Evolutionary conservation across 2,888 invertebrate species (phyloP), one percentile per base, ranked within the genome.

Genomic region (Phasia obesa): DNA sequence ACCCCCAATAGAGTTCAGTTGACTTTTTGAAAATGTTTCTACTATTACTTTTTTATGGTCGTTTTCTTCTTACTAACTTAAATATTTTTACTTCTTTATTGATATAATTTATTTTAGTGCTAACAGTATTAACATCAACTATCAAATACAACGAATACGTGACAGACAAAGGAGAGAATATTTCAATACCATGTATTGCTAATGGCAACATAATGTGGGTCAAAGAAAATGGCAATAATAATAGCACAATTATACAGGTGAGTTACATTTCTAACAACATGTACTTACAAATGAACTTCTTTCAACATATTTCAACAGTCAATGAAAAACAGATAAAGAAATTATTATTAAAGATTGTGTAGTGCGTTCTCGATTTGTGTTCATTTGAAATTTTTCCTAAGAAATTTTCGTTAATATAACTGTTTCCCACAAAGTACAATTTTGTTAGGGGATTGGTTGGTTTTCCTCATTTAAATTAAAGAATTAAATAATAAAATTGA

Each of bases 121-220:
- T 91, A 84, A 90, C 91, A 80, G 91, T 90, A 86, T 87, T 91
- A 79, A 90, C 91, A 85, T 89, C 90, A 84, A 89, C 90, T 85
- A 89, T 90, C 82, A 91, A 91, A 87, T 91, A 91, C 88, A 90
- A 89, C 88, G 91, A 92, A 88, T 91, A 91, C 87, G 88, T 90
- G 53, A 89, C 90, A 79, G 91, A 92, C 84, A 90, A 90, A 86
- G 91, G 91, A 31, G 90, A 90, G 85, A 91, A 91, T 86, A 87
- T 91, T 77, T 89, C 91, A 83, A 90, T 92, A 84, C 91, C 91
- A 79, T 92, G 91, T 86, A 87, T 89, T 84, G 89, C 90, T 76
- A 87, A 89, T 83, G 90, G 90, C 81, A 88, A 89, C 78, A 88
- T 90, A 79, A 90, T 91, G 89, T 91, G 91, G 92, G 87, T 91